Evolutionary conservation across 2,113 vertebrate genomes (phyloP).

Genomic region (Pteruthius melanotis): DNA sequence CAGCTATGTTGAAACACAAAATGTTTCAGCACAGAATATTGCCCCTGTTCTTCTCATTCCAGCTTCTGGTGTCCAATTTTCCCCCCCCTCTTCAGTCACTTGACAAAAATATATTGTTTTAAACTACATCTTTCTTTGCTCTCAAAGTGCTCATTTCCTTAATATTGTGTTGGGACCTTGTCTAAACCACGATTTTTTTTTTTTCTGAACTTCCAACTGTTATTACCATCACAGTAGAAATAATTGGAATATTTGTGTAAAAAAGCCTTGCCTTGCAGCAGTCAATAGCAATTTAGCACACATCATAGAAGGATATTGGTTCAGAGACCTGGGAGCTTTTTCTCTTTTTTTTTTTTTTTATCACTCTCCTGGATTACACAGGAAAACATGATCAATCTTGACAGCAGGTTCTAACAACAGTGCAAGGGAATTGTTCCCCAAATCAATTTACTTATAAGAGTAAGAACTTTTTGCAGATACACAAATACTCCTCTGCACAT

Average conservation of each 20-base stretch:
- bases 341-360: background rate
- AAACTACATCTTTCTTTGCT: conserved; percentile 3
- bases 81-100: background rate
- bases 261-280: conserved; percentile 17
- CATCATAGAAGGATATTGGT: background rate
- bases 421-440: background rate
- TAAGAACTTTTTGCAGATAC: background rate
- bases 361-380: background rate
- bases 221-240: conserved; percentile 33
- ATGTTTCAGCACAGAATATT: background rate
- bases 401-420: conserved; percentile 12
- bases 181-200: background rate
- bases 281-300: conserved; percentile 34
- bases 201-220: background rate
- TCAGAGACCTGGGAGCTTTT: conserved; percentile 26
- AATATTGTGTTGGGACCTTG: conserved; percentile 24
- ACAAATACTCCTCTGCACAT: background rate
- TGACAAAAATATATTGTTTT: conserved; percentile 19
- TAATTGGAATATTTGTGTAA: conserved; percentile 32
- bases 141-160: conserved; percentile 43
- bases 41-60: background rate
- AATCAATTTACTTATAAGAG: background rate
- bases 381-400: conserved; percentile 27
- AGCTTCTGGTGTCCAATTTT: background rate
- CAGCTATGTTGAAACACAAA: background rate